phyloP scores from a whole-genome alignment of 37 sponge, comb jelly and placozoan genomes.

The Petrosia ficiformis region DNA sequence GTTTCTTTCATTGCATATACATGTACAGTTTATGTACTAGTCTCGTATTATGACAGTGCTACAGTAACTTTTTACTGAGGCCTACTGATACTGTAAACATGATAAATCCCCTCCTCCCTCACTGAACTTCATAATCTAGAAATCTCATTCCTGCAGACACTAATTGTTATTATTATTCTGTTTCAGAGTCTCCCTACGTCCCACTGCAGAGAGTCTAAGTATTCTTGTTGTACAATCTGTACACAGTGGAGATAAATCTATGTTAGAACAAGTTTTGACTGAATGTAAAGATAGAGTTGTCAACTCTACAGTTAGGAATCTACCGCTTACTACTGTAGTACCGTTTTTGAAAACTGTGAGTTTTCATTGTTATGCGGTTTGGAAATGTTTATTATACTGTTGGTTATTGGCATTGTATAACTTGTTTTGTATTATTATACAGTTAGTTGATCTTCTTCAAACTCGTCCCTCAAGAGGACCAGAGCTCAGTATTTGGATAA shows the following conservation, averaged over 20 bases:
- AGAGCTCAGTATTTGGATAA: slow-evolving; percentile 56
- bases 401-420: neutral
- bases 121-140: too few species aligned
- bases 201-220: slow-evolving; percentile 41
- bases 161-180: too few species aligned
- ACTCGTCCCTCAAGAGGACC: slow-evolving; percentile 22
- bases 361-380: too few species aligned
- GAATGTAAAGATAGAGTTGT: slow-evolving; percentile 24
- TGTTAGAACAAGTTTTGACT: slow-evolving; percentile 41
- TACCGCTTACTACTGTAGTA: slow-evolving; percentile 22
- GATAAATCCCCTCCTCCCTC: too few species aligned
- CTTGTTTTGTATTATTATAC: neutral
- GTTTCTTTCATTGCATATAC: too few species aligned
- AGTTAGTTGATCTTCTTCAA: slow-evolving; percentile 41
- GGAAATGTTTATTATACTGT: too few species aligned
- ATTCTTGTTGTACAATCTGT: slow-evolving; percentile 44
- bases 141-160: too few species aligned
- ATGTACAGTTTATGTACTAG: too few species aligned
- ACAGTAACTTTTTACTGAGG: too few species aligned
- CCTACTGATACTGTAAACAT: too few species aligned
- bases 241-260: slow-evolving; percentile 38
- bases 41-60: too few species aligned
- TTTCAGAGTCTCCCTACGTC: too few species aligned
- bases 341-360: slow-evolving; percentile 49
- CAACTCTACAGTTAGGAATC: slow-evolving; percentile 20